Evolutionary conservation across 2,888 invertebrate genomes (phyloP).

Genomic region (Eucera pruinosa): DNA sequence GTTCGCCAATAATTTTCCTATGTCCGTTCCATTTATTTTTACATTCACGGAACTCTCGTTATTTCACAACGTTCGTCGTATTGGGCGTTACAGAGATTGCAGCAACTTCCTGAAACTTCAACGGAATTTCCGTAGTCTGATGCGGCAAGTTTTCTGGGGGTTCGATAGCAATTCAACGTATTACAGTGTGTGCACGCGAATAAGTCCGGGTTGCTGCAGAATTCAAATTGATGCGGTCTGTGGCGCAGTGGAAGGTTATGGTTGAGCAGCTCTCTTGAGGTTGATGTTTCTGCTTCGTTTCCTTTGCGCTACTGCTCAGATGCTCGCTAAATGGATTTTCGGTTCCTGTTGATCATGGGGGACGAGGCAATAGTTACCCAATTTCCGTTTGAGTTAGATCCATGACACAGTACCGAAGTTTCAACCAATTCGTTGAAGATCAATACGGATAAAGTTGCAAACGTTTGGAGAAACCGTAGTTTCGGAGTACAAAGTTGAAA

Average conservation of each 20-base stretch:
- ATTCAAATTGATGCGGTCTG: constrained; percentile 42
- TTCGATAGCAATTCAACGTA: constrained; percentile 9
- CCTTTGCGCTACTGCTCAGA: neutral
- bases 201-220: constrained; percentile 22
- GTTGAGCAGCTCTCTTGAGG: neutral
- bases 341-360: neutral
- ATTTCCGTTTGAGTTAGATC: neutral
- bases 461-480: neutral
- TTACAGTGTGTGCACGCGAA: constrained; percentile 20
- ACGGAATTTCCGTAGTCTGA: neutral
- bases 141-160: constrained; percentile 23
- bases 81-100: neutral
- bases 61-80: neutral
- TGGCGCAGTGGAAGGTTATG: constrained; percentile 16
- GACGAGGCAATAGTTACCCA: neutral
- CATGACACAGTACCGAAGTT: neutral
- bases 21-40: neutral
- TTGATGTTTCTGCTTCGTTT: constrained; percentile 40
- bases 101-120: neutral
- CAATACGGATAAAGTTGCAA: neutral
- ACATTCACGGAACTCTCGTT: neutral
- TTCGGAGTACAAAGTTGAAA: no score
- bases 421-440: neutral
- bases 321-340: constrained; percentile 9
- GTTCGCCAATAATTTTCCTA: no score